These are phyloP conservation scores for Caenorhabditis wallacei DNA, from an alignment of 2,888 invertebrate species.

Conservation along the genomic window DNA sequence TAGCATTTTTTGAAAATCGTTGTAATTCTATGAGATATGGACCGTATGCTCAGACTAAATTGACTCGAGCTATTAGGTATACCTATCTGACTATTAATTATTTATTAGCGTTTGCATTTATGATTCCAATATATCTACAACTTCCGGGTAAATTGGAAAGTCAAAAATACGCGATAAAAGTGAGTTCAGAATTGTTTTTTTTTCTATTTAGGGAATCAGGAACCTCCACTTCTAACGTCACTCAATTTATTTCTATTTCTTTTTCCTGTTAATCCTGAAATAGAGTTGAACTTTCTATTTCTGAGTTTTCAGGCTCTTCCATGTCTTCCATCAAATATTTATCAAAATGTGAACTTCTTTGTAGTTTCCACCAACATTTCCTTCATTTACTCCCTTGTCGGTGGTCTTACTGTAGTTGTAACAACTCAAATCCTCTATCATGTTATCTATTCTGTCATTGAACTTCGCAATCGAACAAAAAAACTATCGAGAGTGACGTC, in stretches of 20 bases:
- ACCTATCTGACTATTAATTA: slow-evolving; percentile 18
- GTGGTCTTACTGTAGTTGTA: slow-evolving; percentile 21
- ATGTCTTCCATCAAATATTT: slow-evolving; percentile 22
- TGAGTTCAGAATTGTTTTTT: neutral
- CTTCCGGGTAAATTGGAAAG: slow-evolving; percentile 19
- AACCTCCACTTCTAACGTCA: too few species aligned
- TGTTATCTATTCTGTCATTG: slow-evolving; percentile 36
- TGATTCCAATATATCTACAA: slow-evolving; percentile 37
- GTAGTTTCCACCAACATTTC: slow-evolving; percentile 19
- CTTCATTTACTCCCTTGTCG: slow-evolving; percentile 18
- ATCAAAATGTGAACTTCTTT: slow-evolving; percentile 11
- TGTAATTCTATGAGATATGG: slow-evolving; percentile 41
- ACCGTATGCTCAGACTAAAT: slow-evolving; percentile 20
- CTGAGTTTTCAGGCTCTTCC: slow-evolving; percentile 16
- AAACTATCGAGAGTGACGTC: slow-evolving; percentile 47
- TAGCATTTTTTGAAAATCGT: slow-evolving; percentile 34
- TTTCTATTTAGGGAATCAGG: too few species aligned
- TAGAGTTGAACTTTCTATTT: too few species aligned
- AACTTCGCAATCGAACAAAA: slow-evolving; percentile 27
- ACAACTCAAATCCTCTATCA: slow-evolving; percentile 12
- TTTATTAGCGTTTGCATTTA: slow-evolving; percentile 10
- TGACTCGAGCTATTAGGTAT: neutral
- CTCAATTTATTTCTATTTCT: too few species aligned
- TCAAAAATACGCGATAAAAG: slow-evolving; percentile 16
- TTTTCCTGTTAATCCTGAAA: too few species aligned